A percentile compares a stretch with the other conserved stretches of the same genome.
These are phyloP conservation scores for Formica selysi DNA, from an alignment of 1,140 invertebrate species.

Conservation along the genomic window DNA sequence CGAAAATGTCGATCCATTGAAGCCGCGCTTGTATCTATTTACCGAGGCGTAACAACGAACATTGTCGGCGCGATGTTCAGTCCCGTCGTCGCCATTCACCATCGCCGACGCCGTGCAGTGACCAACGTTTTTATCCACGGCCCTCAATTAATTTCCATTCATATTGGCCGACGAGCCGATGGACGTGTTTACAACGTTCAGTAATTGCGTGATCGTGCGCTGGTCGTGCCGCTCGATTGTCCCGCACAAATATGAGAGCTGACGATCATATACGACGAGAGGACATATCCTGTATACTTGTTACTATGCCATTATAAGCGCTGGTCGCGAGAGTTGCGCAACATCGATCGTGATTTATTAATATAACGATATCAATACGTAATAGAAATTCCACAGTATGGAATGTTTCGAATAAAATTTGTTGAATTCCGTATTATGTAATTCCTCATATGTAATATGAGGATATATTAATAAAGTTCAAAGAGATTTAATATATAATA, in stretches of 20 bases:
- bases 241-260: not conserved
- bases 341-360: slow-evolving; percentile 22
- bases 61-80: slow-evolving; percentile 62
- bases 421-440: not conserved
- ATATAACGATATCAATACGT: slow-evolving; percentile 14
- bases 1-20: slow-evolving; percentile 36
- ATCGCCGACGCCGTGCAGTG: not conserved
- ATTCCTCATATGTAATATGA: too few relatives aligned
- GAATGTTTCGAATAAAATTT: not conserved
- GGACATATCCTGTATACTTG: not conserved
- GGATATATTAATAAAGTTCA: not conserved
- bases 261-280: not conserved
- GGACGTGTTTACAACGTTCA: slow-evolving; percentile 69
- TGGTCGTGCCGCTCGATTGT: slow-evolving; percentile 42
- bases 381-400: not conserved
- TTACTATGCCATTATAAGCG: not conserved
- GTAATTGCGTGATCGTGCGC: slow-evolving; percentile 68
- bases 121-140: slow-evolving; percentile 66
- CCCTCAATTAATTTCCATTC: slow-evolving; percentile 74
- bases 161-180: slow-evolving; percentile 59
- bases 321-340: not conserved
- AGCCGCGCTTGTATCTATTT: slow-evolving; percentile 63
- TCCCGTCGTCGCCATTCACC: not conserved
- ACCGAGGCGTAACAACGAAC: slow-evolving; percentile 68
- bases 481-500: not conserved